Percentiles rank a stretch among this genome's conserved stretches.
These are phyloP conservation scores for Gnathonemus longibarbis DNA, from an alignment of 2,113 vertebrate species.

Conservation along the genomic window DNA sequence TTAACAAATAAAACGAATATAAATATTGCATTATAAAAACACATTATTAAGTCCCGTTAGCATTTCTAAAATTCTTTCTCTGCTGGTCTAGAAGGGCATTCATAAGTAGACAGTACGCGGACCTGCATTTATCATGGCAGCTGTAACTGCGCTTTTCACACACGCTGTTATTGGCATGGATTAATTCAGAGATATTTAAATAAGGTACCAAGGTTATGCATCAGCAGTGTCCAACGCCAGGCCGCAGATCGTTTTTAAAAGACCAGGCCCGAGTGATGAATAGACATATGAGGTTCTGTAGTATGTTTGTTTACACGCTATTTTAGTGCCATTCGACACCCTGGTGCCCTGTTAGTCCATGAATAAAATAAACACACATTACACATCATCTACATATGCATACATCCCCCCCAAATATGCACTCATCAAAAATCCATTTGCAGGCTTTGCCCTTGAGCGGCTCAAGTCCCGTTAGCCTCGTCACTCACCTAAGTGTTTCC, in stretches of 20 bases:
- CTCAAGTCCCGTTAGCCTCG: constrained; percentile 7
- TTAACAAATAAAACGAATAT: background rate
- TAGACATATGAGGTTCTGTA: background rate
- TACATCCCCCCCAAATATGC: background rate
- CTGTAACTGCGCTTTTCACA: background rate
- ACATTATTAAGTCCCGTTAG: background rate
- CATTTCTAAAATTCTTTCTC: background rate
- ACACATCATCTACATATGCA: background rate
- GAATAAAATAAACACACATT: background rate
- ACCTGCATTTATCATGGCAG: background rate
- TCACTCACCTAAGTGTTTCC: background rate
- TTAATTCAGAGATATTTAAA: background rate
- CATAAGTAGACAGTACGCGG: background rate
- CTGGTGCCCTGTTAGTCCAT: background rate
- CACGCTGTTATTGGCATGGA: background rate
- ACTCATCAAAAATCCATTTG: background rate
- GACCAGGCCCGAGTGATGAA: background rate
- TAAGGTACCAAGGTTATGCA: background rate
- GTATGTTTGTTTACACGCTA: background rate
- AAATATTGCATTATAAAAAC: background rate
- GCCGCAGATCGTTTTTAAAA: background rate
- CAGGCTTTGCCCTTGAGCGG: background rate
- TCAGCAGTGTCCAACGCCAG: background rate
- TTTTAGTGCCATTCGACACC: background rate
- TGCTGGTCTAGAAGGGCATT: background rate